Conservation (phyloP, 2,113 vertebrate species). For the Catharus bicknelli region DNA sequence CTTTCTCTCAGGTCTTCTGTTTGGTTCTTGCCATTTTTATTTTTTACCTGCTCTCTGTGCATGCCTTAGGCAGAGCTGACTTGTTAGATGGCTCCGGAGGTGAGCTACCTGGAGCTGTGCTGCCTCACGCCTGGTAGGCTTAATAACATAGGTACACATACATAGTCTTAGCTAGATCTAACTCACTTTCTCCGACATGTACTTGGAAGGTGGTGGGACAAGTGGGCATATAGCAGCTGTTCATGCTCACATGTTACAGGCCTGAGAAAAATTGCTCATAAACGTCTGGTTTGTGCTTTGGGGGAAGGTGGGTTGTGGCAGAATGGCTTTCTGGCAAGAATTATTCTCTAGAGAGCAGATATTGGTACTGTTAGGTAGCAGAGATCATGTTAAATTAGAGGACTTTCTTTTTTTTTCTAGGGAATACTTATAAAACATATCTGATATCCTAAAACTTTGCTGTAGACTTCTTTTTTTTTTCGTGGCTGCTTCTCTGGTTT, state of each 20-base stretch:
- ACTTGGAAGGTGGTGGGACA: neutral
- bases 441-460: neutral
- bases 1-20: neutral
- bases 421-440: neutral
- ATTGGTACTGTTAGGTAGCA: neutral
- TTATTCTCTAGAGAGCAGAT: neutral
- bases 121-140: neutral
- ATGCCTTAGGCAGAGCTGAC: neutral
- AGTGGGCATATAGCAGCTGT: neutral
- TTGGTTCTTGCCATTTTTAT: neutral
- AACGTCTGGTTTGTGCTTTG: neutral
- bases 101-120: neutral
- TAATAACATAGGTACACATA: neutral
- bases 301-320: neutral
- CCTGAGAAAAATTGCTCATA: neutral
- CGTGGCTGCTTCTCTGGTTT: neutral
- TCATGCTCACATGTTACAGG: accelerated
- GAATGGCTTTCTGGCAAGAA: neutral
- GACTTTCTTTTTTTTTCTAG: neutral
- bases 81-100: neutral
- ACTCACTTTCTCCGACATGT: accelerated
- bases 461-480: neutral
- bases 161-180: neutral
- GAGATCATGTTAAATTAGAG: accelerated
- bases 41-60: neutral